Conservation (phyloP, 1,140 invertebrate species). For the Aphelenchoides fujianensis region DNA sequence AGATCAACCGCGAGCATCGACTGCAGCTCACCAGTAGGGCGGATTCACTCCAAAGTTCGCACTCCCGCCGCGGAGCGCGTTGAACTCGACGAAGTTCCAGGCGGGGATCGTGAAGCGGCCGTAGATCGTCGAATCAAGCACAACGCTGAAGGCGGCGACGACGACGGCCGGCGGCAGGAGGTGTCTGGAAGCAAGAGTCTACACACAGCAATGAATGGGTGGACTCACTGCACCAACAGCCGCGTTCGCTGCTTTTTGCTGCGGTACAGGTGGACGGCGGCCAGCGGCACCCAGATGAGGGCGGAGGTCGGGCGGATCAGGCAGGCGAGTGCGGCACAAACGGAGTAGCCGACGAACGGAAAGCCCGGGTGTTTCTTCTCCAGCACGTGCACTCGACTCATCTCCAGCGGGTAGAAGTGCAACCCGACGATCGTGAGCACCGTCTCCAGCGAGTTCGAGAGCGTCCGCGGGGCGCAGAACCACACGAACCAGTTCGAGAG, state of each 20-base stretch:
- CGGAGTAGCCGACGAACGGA: slow-evolving; percentile 2
- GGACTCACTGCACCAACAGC: not conserved
- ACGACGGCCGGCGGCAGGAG: slow-evolving; percentile 13
- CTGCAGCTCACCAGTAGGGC: slow-evolving; percentile 78
- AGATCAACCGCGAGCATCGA: no score
- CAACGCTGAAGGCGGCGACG: slow-evolving; percentile 2
- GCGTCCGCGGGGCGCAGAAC: slow-evolving; percentile 5
- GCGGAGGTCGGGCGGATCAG: slow-evolving; percentile 18
- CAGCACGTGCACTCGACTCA: not conserved
- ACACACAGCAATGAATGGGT: not conserved
- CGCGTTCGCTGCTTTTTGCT: not conserved
- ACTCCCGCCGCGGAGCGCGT: slow-evolving; percentile 73
- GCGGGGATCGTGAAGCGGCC: slow-evolving; percentile 14
- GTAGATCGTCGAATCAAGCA: slow-evolving; percentile 7
- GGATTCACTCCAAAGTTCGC: slow-evolving; percentile 80
- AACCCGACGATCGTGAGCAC: not conserved
- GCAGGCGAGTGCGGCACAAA: slow-evolving; percentile 14
- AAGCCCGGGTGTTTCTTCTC: not conserved
- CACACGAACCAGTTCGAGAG: slow-evolving; percentile 13
- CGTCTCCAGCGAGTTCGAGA: slow-evolving; percentile 7
- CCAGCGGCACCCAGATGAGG: slow-evolving; percentile 18
- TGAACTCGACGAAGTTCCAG: slow-evolving; percentile 80
- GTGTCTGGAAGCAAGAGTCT: slow-evolving; percentile 4
- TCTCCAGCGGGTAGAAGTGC: not conserved
- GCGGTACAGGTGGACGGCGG: not conserved